Conservation (phyloP, 2,797 vertebrate genomes). For the Uromys caudimaculatus region DNA sequence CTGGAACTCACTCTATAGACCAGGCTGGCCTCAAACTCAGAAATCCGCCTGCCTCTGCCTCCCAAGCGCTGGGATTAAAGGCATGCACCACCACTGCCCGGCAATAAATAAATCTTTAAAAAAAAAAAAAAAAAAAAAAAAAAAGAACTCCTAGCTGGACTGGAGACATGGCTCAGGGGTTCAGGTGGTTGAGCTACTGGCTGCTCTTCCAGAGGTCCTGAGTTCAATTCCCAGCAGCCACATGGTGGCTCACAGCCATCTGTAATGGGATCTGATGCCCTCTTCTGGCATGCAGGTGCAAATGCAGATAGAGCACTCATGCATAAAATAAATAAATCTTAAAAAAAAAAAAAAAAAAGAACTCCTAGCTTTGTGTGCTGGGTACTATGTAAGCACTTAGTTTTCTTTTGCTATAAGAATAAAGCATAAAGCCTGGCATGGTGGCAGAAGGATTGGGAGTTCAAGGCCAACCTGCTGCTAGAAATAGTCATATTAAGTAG, state of each 20-base stretch:
- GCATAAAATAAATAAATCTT: not conserved
- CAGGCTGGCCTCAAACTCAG: too few relatives aligned
- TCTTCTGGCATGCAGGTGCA: not conserved
- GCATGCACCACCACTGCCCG: too few relatives aligned
- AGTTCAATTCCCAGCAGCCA: not conserved
- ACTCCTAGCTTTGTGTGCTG: not conserved
- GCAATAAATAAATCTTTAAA: too few relatives aligned
- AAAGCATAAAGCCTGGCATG: not conserved
- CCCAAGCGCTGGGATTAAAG: too few relatives aligned
- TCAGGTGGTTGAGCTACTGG: not conserved
- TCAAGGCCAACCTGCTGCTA: not conserved
- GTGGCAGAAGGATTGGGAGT: not conserved
- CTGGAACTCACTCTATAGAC: too few relatives aligned
- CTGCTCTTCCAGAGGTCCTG: not conserved
- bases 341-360: not conserved
- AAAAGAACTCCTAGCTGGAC: not conserved
- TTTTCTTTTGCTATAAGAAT: not conserved
- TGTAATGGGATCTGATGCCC: not conserved
- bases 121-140: too few relatives aligned
- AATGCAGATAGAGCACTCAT: not conserved
- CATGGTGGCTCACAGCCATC: not conserved
- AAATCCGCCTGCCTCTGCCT: too few relatives aligned
- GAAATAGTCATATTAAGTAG: not conserved
- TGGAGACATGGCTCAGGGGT: not conserved
- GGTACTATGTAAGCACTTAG: not conserved